A percentile compares a stretch with the other conserved stretches of the same genome.
Conservation (phyloP, 2,113 vertebrate genomes). For the Psammodynastes pulverulentus region DNA sequence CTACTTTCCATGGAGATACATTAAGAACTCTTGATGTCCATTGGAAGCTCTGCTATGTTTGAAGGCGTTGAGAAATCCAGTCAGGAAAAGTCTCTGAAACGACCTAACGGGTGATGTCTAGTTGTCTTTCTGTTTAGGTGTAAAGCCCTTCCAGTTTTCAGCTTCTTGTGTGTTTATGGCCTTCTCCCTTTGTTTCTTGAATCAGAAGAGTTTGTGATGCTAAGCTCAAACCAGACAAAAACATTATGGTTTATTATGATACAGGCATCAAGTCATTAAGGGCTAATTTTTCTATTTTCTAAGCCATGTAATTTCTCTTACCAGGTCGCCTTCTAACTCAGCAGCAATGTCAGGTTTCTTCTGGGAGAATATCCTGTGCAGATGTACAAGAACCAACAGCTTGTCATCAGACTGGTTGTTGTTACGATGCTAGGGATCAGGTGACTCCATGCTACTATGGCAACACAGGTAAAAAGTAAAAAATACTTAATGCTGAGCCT, state of each 20-base stretch:
- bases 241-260: background rate
- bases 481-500: background rate
- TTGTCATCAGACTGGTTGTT: slow-evolving; percentile 48
- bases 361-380: slow-evolving; percentile 38
- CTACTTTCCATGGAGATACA: background rate
- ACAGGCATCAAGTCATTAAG: background rate
- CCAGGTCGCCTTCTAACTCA: background rate
- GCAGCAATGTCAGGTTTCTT: slow-evolving; percentile 30
- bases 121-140: background rate
- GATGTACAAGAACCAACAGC: slow-evolving; percentile 16
- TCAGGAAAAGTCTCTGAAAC: background rate
- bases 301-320: background rate
- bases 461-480: slow-evolving; percentile 48
- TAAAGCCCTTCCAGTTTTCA: background rate
- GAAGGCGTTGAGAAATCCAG: background rate
- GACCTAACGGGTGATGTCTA: background rate
- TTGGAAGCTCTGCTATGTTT: background rate
- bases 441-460: slow-evolving; percentile 55
- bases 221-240: background rate
- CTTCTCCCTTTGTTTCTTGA: background rate
- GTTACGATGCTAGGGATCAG: slow-evolving; percentile 34
- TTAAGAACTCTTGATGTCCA: background rate
- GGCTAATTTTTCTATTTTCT: too few species aligned
- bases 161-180: background rate
- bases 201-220: background rate